Percentiles rank a stretch among this genome's conserved stretches.
These are phyloP conservation scores for Hyphantria cunea DNA, from an alignment of 1,140 invertebrate species.

Conservation along the genomic window DNA sequence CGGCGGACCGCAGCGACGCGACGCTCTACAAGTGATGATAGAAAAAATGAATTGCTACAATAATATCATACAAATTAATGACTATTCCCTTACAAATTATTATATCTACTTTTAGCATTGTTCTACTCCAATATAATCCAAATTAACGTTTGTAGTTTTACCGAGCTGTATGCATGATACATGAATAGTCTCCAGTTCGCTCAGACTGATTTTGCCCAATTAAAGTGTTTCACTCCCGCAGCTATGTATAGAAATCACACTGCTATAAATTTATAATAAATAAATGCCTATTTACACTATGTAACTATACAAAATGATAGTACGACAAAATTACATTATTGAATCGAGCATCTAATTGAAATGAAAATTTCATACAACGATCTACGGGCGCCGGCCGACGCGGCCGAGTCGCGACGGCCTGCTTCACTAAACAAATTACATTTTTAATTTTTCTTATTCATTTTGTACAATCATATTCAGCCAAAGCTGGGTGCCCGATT, in stretches of 20 bases:
- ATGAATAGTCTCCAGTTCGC: constrained; percentile 59
- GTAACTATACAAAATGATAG: constrained; percentile 81
- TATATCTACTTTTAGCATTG: constrained; percentile 77
- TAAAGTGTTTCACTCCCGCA: constrained; percentile 67
- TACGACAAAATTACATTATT: constrained; percentile 75
- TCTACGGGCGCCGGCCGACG: constrained; percentile 49
- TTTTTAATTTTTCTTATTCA: constrained; percentile 67
- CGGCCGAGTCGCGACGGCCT: constrained; percentile 36
- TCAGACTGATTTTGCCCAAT: constrained; percentile 55
- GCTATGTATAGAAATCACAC: constrained; percentile 79
- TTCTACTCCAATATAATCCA: constrained; percentile 76
- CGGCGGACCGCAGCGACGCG: constrained; percentile 29
- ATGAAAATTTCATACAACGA: constrained; percentile 68
- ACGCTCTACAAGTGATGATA: constrained; percentile 74
- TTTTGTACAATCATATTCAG: constrained; percentile 77
- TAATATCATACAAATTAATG: constrained; percentile 82
- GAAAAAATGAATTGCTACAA: constrained; percentile 79
- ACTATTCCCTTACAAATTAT: constrained; percentile 81
- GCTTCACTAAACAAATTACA: constrained; percentile 64
- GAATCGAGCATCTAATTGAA: constrained; percentile 75
- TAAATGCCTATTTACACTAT: constrained; percentile 82
- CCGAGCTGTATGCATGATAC: constrained; percentile 61
- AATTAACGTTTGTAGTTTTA: constrained; percentile 60
- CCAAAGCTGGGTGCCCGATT: constrained; percentile 73
- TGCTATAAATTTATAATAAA: constrained; percentile 81